Conservation (phyloP, 2,797 vertebrate species). For the Sardinella longiceps region DNA sequence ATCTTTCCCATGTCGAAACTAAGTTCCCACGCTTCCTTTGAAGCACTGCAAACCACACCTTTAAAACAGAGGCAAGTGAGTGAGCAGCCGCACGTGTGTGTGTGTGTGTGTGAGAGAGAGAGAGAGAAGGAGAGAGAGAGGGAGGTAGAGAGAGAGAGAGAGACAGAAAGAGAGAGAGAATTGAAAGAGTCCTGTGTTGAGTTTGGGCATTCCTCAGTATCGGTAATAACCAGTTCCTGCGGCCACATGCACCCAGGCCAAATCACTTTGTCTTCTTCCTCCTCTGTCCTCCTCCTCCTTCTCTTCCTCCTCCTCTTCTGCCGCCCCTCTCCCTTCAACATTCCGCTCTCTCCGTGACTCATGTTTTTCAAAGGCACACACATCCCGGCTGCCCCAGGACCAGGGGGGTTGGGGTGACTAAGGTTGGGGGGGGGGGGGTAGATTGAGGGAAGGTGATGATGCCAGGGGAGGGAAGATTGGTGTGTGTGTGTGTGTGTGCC, state of each 20-base stretch:
- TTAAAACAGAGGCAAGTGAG: background rate
- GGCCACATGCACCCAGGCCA: background rate
- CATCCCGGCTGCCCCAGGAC: background rate
- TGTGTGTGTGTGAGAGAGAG: background rate
- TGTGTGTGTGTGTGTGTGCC: conserved; percentile 5
- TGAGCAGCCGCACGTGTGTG: background rate
- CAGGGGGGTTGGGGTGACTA: background rate
- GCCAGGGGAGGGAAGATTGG: background rate
- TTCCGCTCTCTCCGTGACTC: background rate
- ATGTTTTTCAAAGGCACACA: background rate
- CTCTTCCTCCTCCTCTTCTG: background rate
- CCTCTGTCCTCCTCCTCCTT: background rate
- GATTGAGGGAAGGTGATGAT: background rate
- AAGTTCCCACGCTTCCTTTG: background rate
- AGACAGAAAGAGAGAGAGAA: too few species aligned
- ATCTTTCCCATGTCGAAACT: background rate
- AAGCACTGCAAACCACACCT: background rate
- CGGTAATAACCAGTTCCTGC: background rate
- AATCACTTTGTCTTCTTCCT: background rate
- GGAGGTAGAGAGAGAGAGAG: background rate
- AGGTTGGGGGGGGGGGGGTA: background rate
- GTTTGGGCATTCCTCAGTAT: background rate
- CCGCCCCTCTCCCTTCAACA: background rate
- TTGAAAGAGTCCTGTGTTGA: background rate
- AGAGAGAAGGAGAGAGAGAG: conserved; percentile 2